Evolutionary conservation across 2,888 invertebrate species (phyloP).

Genomic region (Drosophila ezoana): DNA sequence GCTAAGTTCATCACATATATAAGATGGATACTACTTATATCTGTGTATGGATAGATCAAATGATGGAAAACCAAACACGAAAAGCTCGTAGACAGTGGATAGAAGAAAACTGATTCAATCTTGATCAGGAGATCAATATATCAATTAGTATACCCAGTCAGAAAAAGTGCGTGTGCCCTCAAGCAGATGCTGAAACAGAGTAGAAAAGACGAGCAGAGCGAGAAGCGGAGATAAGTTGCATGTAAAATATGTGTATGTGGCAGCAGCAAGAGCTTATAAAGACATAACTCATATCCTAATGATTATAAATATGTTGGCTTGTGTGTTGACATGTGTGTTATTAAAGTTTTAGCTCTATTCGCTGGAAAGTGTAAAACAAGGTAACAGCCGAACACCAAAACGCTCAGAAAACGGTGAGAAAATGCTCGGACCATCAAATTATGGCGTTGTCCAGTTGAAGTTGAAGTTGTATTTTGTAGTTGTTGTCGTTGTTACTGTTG

Average conservation of each 20-base stretch:
- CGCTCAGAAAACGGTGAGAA: slow-evolving; percentile 52
- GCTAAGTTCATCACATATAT: too few relatives aligned
- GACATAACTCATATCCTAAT: slow-evolving; percentile 62
- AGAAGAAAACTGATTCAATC: too few relatives aligned
- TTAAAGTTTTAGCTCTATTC: slow-evolving; percentile 52
- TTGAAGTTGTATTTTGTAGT: slow-evolving; percentile 11
- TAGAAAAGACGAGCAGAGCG: not conserved
- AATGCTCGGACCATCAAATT: slow-evolving; percentile 66
- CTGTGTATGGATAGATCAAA: too few relatives aligned
- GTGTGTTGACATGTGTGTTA: slow-evolving; percentile 42
- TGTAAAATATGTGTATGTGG: slow-evolving; percentile 1
- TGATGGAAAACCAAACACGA: too few relatives aligned
- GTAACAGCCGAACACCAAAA: slow-evolving; percentile 42
- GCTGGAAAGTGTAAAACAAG: slow-evolving; percentile 70
- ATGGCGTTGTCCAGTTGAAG: slow-evolving; percentile 45
- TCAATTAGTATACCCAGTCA: too few relatives aligned
- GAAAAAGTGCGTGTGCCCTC: too few relatives aligned
- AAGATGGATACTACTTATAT: too few relatives aligned
- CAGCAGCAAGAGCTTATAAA: slow-evolving; percentile 30
- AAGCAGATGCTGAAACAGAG: not conserved
- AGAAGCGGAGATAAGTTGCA: slow-evolving; percentile 3
- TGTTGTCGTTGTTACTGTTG: slow-evolving; percentile 13
- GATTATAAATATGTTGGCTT: slow-evolving; percentile 57
- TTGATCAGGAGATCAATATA: too few relatives aligned
- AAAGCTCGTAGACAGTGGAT: too few relatives aligned